Conservation (phyloP, 2,888 invertebrate species). For the Choristoneura rosaceana region DNA sequence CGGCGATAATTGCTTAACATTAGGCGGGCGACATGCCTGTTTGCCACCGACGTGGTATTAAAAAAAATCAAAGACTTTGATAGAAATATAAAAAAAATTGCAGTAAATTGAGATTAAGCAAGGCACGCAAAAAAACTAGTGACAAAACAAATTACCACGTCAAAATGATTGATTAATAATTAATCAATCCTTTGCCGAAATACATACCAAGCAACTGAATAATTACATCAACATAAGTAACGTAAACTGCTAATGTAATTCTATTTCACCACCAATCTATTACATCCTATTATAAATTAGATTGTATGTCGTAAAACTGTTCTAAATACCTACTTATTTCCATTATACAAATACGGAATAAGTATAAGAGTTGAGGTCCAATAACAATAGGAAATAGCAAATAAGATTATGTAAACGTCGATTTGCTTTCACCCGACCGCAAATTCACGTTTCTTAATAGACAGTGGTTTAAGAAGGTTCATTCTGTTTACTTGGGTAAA, state of each 20-base stretch:
- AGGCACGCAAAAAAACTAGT: too few species aligned
- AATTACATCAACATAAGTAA: neutral
- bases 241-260: neutral
- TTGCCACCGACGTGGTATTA: too few species aligned
- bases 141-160: neutral
- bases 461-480: neutral
- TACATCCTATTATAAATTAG: neutral
- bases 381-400: conserved; percentile 51
- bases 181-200: neutral
- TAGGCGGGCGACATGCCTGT: too few species aligned
- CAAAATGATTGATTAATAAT: neutral
- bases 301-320: conserved; percentile 12
- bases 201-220: neutral
- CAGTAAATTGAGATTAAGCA: too few species aligned
- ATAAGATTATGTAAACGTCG: conserved; percentile 61
- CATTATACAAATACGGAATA: conserved; percentile 15
- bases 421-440: conserved; percentile 65
- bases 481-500: conserved; percentile 23
- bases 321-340: conserved; percentile 30
- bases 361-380: conserved; percentile 11
- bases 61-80: too few species aligned
- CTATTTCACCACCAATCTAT: conserved; percentile 10
- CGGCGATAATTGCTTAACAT: too few species aligned
- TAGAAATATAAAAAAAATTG: too few species aligned
- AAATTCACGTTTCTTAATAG: conserved; percentile 48